These are phyloP conservation scores for Ginglymostoma cirratum DNA, from an alignment of 2,113 vertebrate species.

Conservation along the genomic window DNA sequence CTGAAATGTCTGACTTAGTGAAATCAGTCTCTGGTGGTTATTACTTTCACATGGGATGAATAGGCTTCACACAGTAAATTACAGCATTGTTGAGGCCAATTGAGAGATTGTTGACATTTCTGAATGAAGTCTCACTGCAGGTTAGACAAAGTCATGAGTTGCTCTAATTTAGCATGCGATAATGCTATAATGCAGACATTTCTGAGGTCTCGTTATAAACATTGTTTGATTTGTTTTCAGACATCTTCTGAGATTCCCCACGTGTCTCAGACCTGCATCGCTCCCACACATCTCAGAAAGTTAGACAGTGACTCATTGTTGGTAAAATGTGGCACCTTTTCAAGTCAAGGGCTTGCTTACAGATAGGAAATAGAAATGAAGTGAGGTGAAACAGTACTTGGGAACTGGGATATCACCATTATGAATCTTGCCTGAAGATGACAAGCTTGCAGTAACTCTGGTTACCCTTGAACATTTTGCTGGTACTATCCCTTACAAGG, in stretches of 20 bases:
- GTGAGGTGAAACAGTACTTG: neutral
- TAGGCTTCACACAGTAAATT: neutral
- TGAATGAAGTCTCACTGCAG: neutral
- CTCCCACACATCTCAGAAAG: conserved; percentile 32
- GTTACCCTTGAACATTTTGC: neutral
- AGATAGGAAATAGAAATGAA: conserved; percentile 10
- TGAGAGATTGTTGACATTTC: conserved; percentile 14
- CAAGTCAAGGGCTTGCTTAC: conserved; percentile 27
- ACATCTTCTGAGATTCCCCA: conserved; percentile 19
- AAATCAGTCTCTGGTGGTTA: neutral
- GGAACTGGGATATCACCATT: conserved; percentile 8
- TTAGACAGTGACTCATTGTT: conserved; percentile 34
- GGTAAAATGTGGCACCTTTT: conserved; percentile 21
- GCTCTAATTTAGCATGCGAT: neutral
- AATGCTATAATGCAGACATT: conserved; percentile 14
- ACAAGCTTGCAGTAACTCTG: neutral
- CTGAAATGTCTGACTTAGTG: conserved; percentile 1
- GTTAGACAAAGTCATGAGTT: conserved; percentile 21
- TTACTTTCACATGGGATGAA: conserved; percentile 17
- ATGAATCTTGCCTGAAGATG: neutral
- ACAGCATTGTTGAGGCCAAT: neutral
- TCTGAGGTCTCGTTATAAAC: conserved; percentile 32
- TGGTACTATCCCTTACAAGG: neutral
- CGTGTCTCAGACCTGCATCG: conserved; percentile 4
- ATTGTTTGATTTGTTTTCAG: conserved; percentile 28